Evolutionary conservation across 2,888 invertebrate species (phyloP), one percentile per base, ranked within the genome.

Genomic region (Eupithecia tripunctaria): DNA sequence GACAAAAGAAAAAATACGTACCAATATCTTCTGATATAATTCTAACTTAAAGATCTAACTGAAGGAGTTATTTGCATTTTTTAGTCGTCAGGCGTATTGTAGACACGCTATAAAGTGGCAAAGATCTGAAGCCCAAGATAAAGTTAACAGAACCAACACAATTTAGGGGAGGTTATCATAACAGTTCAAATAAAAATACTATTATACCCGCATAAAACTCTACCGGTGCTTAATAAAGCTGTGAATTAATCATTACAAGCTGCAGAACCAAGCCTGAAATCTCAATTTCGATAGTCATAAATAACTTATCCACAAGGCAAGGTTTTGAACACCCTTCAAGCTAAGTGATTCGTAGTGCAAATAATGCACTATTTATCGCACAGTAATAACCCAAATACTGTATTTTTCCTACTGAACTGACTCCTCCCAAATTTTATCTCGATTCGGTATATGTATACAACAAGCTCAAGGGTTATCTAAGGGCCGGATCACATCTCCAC

Each of bases 401-500:
- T 21, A 21, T 64, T 3, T 64, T 21, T 41, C 2, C 47, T 51
- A 21, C 21, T 41, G 36, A 21, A 21, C 21, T 41, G 36, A 21
- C 14, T 64, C 36, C 36, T 38, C 64, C 38, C 21, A 21, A 64
- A 64, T 38, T 41, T 64, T 64, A 64, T 60, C 60, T 60, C 27
- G 15, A 27, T 59, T 59, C 27, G 25, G 59, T 59, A 36, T 36
- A 32, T 4, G 32, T 32, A 32, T 29, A 27, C 29, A 60, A 18
- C 36, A 38, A 38, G 14, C n/a, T 25, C 32, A 64, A 63, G 73
- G 67, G 69, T 71, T 74, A 67, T 60, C 63, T 56, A 73, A 76
- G 77, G 77, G 75, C 70, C 62, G 15, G 2, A 65, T 68, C 63
- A 59, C 60, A 73, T 51, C 62, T 68, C 47, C 70, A 66, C 75